Evolutionary conservation across 1,140 invertebrate species (phyloP), one percentile per base, ranked within the genome.

Genomic region (Temnothorax curvispinosus): DNA sequence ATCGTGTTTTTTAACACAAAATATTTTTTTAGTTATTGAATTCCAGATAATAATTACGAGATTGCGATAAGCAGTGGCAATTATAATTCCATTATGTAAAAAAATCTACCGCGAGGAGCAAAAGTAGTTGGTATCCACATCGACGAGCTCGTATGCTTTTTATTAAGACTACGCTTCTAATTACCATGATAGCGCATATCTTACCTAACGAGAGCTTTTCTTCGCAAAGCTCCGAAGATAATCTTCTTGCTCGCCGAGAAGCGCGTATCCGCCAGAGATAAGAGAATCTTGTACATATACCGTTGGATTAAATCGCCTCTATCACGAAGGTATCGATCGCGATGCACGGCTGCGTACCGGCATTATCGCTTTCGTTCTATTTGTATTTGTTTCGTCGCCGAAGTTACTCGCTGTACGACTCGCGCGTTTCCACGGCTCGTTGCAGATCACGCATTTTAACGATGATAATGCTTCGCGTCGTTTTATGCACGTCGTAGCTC

Each of bases 311-410:
- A 76, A 76, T 82, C 56, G 81, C 81, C 76, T 1, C 27, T 27
- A 91, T 91, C 84, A 89, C 75, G 56, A 44, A 85, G 27, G 60
- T 87, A 87, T 87, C 64, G 89, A 89, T 85, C 78, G 54, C 85
- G 67, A 87, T 75, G 80, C 75, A 81, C 67, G 60, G 50, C 1
- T 52, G 76, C 67, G 76, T 52, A 69, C n/a, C 71, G 62, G 71
- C 69, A 90, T 90, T 86, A 90, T 86, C 89, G 58, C 69, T 15
- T 32, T 85, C 69, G 32, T 35, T 54, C 41, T 71, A 86, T 90
- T 90, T 86, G 81, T 88, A 90, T 90, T 77, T 65, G 78, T 90
- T 90, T 85, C 86, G 52, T 85, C 85, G 84, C 47, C 21, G 32
- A 50, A 84, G 67, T 72, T 89, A 58, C 67, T 75, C 72, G 58